Conservation (phyloP, 1,140 invertebrate species). For the Panagrolaimus sp. region DNA sequence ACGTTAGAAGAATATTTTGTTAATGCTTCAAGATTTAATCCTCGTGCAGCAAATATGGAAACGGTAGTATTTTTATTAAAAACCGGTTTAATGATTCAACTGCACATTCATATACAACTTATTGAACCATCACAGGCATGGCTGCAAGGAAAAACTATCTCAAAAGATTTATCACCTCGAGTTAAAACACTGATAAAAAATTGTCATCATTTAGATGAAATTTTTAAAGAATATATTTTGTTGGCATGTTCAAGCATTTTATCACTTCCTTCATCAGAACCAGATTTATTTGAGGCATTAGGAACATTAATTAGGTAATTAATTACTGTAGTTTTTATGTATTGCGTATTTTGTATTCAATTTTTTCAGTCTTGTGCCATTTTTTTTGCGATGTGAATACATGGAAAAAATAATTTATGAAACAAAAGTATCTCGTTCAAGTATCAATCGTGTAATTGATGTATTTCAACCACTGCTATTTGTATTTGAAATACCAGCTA, state of each 20-base stretch:
- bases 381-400: neutral
- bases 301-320: neutral
- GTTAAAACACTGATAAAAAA: conserved; percentile 5
- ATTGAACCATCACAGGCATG: neutral
- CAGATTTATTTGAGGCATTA: neutral
- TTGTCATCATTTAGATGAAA: neutral
- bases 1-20: conserved; percentile 9
- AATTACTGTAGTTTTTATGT: neutral
- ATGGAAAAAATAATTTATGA: conserved; percentile 14
- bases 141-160: neutral
- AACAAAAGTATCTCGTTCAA: neutral
- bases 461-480: neutral
- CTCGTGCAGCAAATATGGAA: conserved; percentile 10
- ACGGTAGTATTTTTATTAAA: conserved; percentile 2
- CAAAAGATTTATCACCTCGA: neutral
- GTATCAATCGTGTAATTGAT: neutral
- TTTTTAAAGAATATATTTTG: neutral
- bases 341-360: neutral
- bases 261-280: neutral
- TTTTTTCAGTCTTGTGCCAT: neutral
- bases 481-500: conserved; percentile 4
- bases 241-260: neutral
- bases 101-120: neutral
- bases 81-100: neutral
- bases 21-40: conserved; percentile 4